Conservation (phyloP, 1,140 invertebrate species). For the Microplitis mediator region DNA sequence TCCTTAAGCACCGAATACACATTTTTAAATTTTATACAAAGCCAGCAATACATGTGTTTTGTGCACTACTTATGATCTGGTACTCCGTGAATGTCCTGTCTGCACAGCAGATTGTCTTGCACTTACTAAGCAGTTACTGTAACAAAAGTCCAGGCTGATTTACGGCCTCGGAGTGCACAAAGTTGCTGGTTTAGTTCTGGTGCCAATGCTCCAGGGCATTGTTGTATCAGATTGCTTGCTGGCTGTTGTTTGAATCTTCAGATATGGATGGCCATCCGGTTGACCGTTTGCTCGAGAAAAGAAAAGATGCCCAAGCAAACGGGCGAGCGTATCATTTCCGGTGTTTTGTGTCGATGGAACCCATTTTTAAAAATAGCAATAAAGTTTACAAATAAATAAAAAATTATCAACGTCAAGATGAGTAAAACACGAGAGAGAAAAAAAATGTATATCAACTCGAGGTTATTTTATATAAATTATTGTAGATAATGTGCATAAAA, state of each 20-base stretch:
- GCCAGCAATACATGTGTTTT: background rate
- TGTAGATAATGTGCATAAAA: too few species aligned
- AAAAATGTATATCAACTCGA: too few species aligned
- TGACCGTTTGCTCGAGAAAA: background rate
- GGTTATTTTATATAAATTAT: too few species aligned
- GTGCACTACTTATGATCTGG: background rate
- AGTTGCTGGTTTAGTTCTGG: background rate
- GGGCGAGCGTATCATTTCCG: background rate
- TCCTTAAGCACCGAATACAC: background rate
- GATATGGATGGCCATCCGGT: background rate
- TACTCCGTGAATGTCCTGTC: constrained; percentile 3
- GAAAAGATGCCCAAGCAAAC: background rate
- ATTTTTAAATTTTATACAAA: too few species aligned
- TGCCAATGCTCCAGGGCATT: background rate
- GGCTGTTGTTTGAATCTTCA: background rate
- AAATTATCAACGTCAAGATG: too few species aligned
- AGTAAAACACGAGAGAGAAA: too few species aligned
- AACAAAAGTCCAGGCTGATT: constrained; percentile 20
- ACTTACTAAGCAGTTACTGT: constrained; percentile 29
- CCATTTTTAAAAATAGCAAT: background rate
- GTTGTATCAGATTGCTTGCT: constrained; percentile 9
- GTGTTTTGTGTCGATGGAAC: background rate
- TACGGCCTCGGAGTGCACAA: constrained; percentile 12
- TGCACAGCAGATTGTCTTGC: constrained; percentile 22
- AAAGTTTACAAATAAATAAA: too few species aligned